These are phyloP conservation scores for Stegodyphus dumicola DNA, from an alignment of 1,140 invertebrate genomes.

Conservation along the genomic window DNA sequence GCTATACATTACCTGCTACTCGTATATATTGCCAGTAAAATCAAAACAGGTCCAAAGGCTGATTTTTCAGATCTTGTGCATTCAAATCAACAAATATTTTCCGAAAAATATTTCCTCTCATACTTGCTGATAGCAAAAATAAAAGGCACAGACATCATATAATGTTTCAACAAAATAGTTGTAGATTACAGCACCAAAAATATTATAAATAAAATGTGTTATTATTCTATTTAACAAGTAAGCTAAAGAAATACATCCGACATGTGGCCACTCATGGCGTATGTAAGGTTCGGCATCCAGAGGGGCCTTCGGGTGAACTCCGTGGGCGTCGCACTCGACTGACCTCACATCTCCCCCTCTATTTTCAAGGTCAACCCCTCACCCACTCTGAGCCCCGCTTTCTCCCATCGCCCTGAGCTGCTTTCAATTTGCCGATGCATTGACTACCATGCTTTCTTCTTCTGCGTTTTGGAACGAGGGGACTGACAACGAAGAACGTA, in stretches of 20 bases:
- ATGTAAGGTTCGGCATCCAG: not conserved
- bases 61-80: too few relatives aligned
- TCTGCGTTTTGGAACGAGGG: not conserved
- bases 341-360: conserved; percentile 11
- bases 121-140: too few relatives aligned
- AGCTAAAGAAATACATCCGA: not conserved
- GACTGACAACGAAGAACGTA: not conserved
- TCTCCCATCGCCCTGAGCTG: conserved; percentile 4
- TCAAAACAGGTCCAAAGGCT: too few relatives aligned
- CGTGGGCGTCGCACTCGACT: conserved; percentile 27
- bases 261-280: conserved; percentile 3
- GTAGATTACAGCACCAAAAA: too few relatives aligned
- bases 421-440: conserved; percentile 44
- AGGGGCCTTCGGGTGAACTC: conserved; percentile 6
- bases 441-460: conserved; percentile 3
- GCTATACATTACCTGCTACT: too few relatives aligned
- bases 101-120: too few relatives aligned
- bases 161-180: too few relatives aligned
- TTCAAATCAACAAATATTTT: too few relatives aligned
- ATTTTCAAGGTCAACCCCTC: conserved; percentile 46
- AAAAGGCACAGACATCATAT: too few relatives aligned
- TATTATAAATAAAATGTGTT: too few relatives aligned
- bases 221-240: not conserved
- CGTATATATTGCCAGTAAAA: too few relatives aligned
- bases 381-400: not conserved